Evolutionary conservation across 2,797 vertebrate species (phyloP).

Genomic region (Melanotaenia parkinsoni): DNA sequence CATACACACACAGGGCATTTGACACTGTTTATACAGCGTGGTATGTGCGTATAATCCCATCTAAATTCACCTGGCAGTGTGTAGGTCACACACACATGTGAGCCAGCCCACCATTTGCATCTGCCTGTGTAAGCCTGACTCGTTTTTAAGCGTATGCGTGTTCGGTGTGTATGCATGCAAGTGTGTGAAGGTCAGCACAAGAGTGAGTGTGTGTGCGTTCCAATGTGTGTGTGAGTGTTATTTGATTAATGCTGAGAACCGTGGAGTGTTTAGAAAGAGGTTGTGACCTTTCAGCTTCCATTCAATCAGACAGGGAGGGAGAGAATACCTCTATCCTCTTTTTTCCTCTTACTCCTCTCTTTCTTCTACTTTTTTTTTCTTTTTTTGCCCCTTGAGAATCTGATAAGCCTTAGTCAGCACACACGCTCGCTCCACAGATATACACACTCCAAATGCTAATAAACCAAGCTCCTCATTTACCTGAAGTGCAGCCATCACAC

Average conservation of each 20-base stretch:
- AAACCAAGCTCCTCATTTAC: constrained; percentile 61
- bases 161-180: constrained; percentile 49
- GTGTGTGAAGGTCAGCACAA: constrained; percentile 73
- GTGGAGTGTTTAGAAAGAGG: constrained; percentile 81
- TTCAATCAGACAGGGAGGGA: constrained; percentile 75
- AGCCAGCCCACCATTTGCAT: constrained; percentile 52
- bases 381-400: constrained; percentile 67
- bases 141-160: constrained; percentile 62
- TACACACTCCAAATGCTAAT: constrained; percentile 66
- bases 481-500: constrained; percentile 46
- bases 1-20: constrained; percentile 34
- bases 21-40: constrained; percentile 62
- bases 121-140: constrained; percentile 48
- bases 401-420: constrained; percentile 75
- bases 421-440: constrained; percentile 40
- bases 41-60: constrained; percentile 58
- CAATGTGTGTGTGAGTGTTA: constrained; percentile 63
- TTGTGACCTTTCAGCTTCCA: constrained; percentile 80
- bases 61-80: constrained; percentile 56
- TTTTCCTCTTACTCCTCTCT: constrained; percentile 45
- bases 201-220: constrained; percentile 32
- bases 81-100: constrained; percentile 11
- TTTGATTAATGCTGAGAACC: constrained; percentile 83
- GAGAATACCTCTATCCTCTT: constrained; percentile 64
- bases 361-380: constrained; percentile 45